These are phyloP conservation scores for Caenorhabditis panamensis DNA, from an alignment of 2,888 invertebrate genomes.

Conservation along the genomic window DNA sequence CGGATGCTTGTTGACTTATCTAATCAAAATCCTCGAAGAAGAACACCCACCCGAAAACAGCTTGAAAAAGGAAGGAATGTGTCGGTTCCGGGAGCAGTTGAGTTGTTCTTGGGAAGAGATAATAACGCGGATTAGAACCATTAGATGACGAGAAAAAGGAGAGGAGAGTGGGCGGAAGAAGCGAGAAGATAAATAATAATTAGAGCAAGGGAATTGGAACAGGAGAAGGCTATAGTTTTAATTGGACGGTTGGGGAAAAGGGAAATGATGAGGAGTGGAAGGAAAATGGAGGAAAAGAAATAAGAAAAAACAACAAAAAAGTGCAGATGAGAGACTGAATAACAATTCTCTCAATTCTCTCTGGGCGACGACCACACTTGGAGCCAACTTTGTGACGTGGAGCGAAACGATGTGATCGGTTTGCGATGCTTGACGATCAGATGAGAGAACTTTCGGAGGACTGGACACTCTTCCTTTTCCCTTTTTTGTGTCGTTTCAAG, in stretches of 20 bases:
- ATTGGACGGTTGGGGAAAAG: constrained; percentile 8
- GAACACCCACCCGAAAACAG: background rate
- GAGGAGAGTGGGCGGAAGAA: constrained; percentile 14
- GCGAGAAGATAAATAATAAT: constrained; percentile 19
- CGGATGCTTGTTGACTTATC: constrained; percentile 51
- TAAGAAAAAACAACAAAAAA: constrained; percentile 11
- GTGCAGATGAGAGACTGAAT: constrained; percentile 1
- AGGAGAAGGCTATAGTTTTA: background rate
- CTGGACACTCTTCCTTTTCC: background rate
- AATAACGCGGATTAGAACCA: too few species aligned
- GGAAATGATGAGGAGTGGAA: too few species aligned
- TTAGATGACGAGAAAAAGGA: background rate
- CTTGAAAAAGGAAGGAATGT: background rate
- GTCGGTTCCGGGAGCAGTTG: background rate
- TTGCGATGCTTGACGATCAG: background rate
- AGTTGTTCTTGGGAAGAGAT: background rate
- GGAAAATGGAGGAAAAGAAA: background rate
- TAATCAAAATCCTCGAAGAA: constrained; percentile 38
- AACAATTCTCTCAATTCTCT: background rate
- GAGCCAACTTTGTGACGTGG: background rate
- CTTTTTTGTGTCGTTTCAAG: constrained; percentile 6
- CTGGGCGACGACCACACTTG: too few species aligned
- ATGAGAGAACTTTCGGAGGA: constrained; percentile 7
- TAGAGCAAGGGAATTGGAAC: background rate
- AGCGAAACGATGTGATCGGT: background rate